Conservation (phyloP, 1,140 invertebrate species). For the Bradysia coprophila region DNA sequence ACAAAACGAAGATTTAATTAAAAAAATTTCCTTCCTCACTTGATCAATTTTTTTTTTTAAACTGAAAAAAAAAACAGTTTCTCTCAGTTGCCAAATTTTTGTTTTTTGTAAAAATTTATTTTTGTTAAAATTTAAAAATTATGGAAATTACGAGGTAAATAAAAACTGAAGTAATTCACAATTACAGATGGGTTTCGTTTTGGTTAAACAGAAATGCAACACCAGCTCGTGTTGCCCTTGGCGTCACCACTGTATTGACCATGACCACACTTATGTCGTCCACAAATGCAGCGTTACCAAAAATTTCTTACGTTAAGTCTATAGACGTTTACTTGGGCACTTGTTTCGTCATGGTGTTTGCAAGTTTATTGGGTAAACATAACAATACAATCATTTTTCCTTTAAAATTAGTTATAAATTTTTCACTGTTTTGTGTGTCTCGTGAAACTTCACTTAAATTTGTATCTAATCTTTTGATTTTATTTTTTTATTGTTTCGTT, state of each 20-base stretch:
- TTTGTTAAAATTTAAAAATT: no score
- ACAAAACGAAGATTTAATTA: no score
- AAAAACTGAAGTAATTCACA: no score
- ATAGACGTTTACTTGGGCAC: constrained; percentile 96
- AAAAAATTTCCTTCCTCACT: no score
- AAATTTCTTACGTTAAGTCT: constrained; percentile 96
- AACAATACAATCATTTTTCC: constrained; percentile 3
- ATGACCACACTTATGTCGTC: constrained; percentile 99
- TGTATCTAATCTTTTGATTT: no score
- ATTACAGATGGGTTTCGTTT: constrained; percentile 72
- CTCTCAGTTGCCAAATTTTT: no score
- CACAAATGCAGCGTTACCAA: constrained; percentile 92
- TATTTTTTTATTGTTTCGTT: no score
- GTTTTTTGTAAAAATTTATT: no score
- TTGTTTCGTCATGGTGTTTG: constrained; percentile 96
- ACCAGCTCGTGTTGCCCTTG: constrained; percentile 87
- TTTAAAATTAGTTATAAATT: constrained; percentile 3
- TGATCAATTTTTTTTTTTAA: no score
- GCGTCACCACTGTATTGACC: constrained; percentile 93
- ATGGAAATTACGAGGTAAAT: no score
- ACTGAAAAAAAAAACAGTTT: no score
- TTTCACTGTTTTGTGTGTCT: no score
- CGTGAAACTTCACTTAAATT: not conserved
- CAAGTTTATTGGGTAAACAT: constrained; percentile 74
- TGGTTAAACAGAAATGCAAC: constrained; percentile 86